Base-by-base conservation (phyloP, 2,888 invertebrate species). In the Argyresthia albistria region DNA sequence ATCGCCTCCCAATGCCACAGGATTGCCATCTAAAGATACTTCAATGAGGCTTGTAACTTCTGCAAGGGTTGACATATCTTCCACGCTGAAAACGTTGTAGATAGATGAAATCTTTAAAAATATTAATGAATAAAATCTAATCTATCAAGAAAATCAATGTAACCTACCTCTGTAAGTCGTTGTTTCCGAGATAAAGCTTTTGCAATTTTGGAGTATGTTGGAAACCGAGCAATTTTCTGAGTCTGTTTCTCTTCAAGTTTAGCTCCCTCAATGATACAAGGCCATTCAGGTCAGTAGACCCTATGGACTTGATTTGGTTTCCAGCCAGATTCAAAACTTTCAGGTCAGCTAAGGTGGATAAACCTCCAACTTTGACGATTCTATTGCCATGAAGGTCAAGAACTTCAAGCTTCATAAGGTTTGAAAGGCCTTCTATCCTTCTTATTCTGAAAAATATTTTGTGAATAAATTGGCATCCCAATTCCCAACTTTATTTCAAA, bases 311-410 rank as follows among this genome's bases (percentile, higher is more conserved):
- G 53, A 98, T 93, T 72, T 94, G 94, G 83, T 98, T 98, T 25
- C 97, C 97, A 49, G 97, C 97, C 65, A 97, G 89, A 83, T 98
- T 98, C 50, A 98, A 89, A 11, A 97, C 97, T 80, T 97, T 95
- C 51, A 98, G 81, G 62, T 95, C 93, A 51, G 84, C 87, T 57
- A 96, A 89, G 64, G 84, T 89, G 39, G 89, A 87, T 59, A 96
- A 81, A 49, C 95, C 95, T 51, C 76, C 89, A 15, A 95, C 91
- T 73, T 92, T 92, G 37, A 88, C 82, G 60, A 98, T 94, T 80
- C 95, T 93, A 80, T 98, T 98, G 36, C 97, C 97, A 76, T 97
- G 97, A 59, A 98, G 88, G 82, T 98, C 98, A 57, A 98, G 81
- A 9, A 97, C 97, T 80, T 97, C 96, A 57, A 98, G 77, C 63